Base-by-base conservation (phyloP, 2,888 invertebrate species). In the Nephrocerus scutellatus region DNA sequence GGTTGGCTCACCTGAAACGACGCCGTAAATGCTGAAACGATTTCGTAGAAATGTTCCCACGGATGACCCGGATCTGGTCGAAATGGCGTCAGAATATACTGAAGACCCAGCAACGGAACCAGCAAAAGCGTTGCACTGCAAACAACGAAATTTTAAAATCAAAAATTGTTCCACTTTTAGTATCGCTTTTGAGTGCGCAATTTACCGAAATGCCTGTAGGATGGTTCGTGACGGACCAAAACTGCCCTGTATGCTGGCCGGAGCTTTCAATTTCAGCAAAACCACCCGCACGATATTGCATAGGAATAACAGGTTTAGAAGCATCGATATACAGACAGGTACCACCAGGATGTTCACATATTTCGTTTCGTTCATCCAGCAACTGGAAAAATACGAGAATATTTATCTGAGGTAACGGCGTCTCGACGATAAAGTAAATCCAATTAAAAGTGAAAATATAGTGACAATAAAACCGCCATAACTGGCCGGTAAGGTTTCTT, bases 211-310 rank as follows among this genome's bases (percentile, higher is more conserved):
- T 50, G 80, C 85, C 69, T 82, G 87, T 44, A 81, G 72, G 45
- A 82, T 80, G n/a, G 80, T 82, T 50, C 79, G 76, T 23, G 80
- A 83, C 10, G 80, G 79, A 37, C 75, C 73, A 56, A 74, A 72
- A 49, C 68, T 74, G 50, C 69, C 74, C 48, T 76, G 79, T 2
- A 84, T 81, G 35, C 79, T 79, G 31, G 67, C 68, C n/a, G 68
- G 69, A 24, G 83, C 84, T 51, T 84, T 77, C 51, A 91, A 70
- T 67, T 91, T 91, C 36, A 82, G 77, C 55, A 88, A 75, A 44
- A 92, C 74, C 37, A 91, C 90, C 49, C 90, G 77, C 43, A 91
- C 84, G 56, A 92, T 91, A 71, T 91, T 92, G 70, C 86, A 84
- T 47, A 91, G 77, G 68, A 92, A 91, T 50, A 81, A 72, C 30